These are phyloP conservation scores for Drosophila asahinai DNA, from an alignment of 1,140 invertebrate species.

Conservation along the genomic window DNA sequence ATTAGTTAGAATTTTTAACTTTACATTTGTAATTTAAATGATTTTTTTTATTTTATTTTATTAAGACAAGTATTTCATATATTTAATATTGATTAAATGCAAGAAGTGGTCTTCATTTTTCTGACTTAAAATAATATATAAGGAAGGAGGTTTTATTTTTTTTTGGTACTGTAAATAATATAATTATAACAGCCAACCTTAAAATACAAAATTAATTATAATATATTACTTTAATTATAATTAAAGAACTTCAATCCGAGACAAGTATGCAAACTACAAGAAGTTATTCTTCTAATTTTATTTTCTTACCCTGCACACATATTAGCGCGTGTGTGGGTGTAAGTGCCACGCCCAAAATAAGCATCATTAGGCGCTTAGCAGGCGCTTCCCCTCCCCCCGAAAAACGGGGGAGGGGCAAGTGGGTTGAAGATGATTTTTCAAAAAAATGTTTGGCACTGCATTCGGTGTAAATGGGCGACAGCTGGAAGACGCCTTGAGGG, in stretches of 20 bases:
- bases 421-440: conserved; percentile 67
- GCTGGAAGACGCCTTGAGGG: conserved; percentile 49
- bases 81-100: too few relatives aligned
- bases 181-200: too few relatives aligned
- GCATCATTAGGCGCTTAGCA: conserved; percentile 78
- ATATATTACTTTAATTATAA: too few relatives aligned
- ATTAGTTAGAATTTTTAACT: not conserved
- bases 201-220: too few relatives aligned
- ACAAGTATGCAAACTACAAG: not conserved
- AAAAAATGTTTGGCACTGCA: conserved; percentile 51
- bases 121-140: too few relatives aligned
- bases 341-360: conserved; percentile 59
- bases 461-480: conserved; percentile 49
- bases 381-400: conserved; percentile 27
- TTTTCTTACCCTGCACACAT: conserved; percentile 7
- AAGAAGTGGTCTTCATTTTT: too few relatives aligned
- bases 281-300: not conserved
- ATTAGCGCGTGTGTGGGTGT: conserved; percentile 6
- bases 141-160: too few relatives aligned
- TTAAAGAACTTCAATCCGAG: too few relatives aligned
- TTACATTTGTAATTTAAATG: not conserved
- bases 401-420: conserved; percentile 19
- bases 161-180: too few relatives aligned
- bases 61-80: too few relatives aligned
- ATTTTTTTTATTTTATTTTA: not conserved